These are phyloP conservation scores for Conus canariensis DNA, from an alignment of 2,888 invertebrate species.

Conservation along the genomic window DNA sequence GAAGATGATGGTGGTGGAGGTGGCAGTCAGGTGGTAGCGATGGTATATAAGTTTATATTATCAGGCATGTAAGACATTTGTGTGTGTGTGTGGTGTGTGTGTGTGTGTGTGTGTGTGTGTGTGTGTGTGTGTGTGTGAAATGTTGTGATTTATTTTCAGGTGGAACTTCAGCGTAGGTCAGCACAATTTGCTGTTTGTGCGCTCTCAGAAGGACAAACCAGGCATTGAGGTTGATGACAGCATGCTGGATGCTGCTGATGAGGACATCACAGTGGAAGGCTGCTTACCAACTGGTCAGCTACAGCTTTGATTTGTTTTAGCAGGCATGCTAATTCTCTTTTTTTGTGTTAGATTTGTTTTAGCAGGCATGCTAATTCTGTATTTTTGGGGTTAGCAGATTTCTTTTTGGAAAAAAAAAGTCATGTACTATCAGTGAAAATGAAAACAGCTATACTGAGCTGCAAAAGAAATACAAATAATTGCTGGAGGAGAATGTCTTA, in stretches of 20 bases:
- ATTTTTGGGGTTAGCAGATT: too few species aligned
- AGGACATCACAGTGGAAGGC: conserved; percentile 48
- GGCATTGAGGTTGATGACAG: conserved; percentile 16
- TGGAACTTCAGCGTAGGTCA: conserved; percentile 98
- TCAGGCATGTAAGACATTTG: neutral
- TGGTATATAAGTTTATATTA: too few species aligned
- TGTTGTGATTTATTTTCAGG: conserved; percentile 77
- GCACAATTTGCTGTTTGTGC: conserved; percentile 84
- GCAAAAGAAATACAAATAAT: too few species aligned
- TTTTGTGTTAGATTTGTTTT: too few species aligned
- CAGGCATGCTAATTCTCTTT: too few species aligned
- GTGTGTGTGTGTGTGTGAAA: neutral
- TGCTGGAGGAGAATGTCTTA: too few species aligned
- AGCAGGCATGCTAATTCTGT: too few species aligned
- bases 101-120: neutral
- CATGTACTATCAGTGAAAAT: too few species aligned
- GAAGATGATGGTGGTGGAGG: too few species aligned
- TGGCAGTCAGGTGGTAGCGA: too few species aligned
- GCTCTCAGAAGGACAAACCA: conserved; percentile 34
- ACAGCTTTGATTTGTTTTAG: neutral
- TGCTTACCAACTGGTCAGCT: conserved; percentile 51
- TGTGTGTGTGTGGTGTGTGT: neutral
- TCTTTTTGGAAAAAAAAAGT: too few species aligned
- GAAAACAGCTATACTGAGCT: too few species aligned
- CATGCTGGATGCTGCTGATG: conserved; percentile 58